Evolutionary conservation across 1,140 invertebrate genomes (phyloP), one percentile per base, ranked within the genome.

Genomic region (Chironomus tepperi): DNA sequence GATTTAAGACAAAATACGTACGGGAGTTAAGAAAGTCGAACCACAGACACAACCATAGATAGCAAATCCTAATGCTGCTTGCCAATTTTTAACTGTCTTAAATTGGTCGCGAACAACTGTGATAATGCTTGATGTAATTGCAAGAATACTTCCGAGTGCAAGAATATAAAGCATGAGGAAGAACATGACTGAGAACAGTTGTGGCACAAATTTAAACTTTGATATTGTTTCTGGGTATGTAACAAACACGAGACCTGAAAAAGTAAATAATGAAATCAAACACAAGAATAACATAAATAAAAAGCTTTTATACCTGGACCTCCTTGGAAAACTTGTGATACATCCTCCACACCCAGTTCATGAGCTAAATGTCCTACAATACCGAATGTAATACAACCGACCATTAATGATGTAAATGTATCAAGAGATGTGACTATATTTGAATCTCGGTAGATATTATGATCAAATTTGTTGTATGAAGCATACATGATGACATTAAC

Each of bases 211-310:
- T 6, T 88, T 87, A 77, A 95, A 92, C 80, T 93, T 92, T 7
- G 92, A 87, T 73, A 97, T 91, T 0, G 94, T 94, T 78, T 95
- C 93, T 0, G 95, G 94, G 83, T 96, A 97, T 0, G 93, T 93
- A 21, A 96, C 87, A 77, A 95, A 93, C 7, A 93, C 93, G 8
- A 95, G 82, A 5, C 91, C 91, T 65, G 90, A 87, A 2, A 47
- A n/a, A n/a, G n/a, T 34, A 34, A 2, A 34, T 2, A 34, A 34
- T 34, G 24, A 5, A 34, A 34, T 34, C 5, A 34, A 34, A 5
- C 24, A 34, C 24, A 34, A 34, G 24, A 34, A 34, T 5, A 34
- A 34, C 24, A 34, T 34, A 34, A 34, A 2, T 34, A 34, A 34
- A 34, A 34, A 34, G 24, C n/a, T 34, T 47, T 47, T 47, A 10